Conservation (phyloP, 2,113 vertebrate genomes). For the Regulus satrapa region DNA sequence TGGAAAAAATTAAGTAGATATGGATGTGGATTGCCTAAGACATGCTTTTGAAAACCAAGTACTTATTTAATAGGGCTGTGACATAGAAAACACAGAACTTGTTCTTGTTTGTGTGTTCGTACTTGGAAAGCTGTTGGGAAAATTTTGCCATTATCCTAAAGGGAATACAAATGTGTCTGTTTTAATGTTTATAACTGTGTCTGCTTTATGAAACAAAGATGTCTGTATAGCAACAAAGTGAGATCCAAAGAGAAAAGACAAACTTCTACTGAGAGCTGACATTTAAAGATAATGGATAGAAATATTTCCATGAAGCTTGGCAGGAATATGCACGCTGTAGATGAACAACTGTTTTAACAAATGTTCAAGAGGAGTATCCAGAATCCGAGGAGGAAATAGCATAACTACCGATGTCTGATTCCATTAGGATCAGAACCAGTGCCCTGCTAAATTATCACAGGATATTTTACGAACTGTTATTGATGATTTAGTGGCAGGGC, state of each 20-base stretch:
- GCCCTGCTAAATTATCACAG: conserved; percentile 49
- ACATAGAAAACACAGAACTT: neutral
- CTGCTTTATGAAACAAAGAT: neutral
- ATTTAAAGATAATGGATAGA: conserved; percentile 30
- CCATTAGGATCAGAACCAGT: conserved; percentile 63
- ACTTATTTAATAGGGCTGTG: neutral
- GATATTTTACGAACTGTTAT: conserved; percentile 53
- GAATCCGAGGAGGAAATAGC: conserved; percentile 50
- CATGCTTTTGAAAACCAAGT: neutral
- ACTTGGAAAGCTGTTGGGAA: neutral
- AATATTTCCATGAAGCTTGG: conserved; percentile 53
- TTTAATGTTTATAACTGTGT: neutral
- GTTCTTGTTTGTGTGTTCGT: neutral
- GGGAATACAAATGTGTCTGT: neutral
- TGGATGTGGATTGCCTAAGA: neutral
- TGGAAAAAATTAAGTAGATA: neutral
- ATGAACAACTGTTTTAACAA: conserved; percentile 68
- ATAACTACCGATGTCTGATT: conserved; percentile 61
- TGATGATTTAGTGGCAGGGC: conserved; percentile 60
- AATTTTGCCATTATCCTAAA: neutral
- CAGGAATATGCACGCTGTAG: conserved; percentile 32
- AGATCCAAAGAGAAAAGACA: neutral
- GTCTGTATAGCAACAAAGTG: neutral
- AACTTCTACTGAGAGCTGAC: conserved; percentile 11
- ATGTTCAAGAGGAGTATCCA: conserved; percentile 57